Evolutionary conservation across 92 coral and sea anemone species (phyloP).

Genomic region (Siderastrea radians): DNA sequence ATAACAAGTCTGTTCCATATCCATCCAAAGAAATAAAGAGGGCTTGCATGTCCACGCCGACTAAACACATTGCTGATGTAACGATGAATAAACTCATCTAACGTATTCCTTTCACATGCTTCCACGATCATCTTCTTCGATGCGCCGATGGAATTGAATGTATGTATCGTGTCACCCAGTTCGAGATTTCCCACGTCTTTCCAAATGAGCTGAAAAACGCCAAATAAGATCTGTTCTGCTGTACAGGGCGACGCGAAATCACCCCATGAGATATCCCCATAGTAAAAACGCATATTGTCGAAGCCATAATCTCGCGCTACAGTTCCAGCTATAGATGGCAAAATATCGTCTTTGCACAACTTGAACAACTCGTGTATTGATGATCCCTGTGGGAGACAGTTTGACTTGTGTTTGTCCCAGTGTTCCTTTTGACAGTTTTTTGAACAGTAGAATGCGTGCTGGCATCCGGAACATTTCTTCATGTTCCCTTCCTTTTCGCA

Average conservation of each 20-base stretch:
- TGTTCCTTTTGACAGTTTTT: constrained; percentile 48
- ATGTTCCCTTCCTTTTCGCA: background rate
- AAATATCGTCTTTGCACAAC: background rate
- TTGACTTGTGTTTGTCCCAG: constrained; percentile 62
- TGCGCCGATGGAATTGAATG: constrained; percentile 34
- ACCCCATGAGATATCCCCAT: constrained; percentile 21
- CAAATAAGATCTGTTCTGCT: constrained; percentile 42
- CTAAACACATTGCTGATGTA: constrained; percentile 19
- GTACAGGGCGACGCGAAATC: background rate
- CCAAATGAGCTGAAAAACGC: constrained; percentile 38
- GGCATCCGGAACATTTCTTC: constrained; percentile 38
- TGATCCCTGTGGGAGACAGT: constrained; percentile 52
- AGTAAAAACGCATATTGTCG: constrained; percentile 42
- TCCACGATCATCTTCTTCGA: constrained; percentile 53
- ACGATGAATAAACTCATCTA: constrained; percentile 60
- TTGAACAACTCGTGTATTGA: constrained; percentile 29
- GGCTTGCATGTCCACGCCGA: background rate
- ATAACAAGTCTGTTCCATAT: constrained; percentile 37
- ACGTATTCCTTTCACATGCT: constrained; percentile 42
- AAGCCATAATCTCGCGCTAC: constrained; percentile 61
- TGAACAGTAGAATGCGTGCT: constrained; percentile 58
- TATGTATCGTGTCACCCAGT: background rate
- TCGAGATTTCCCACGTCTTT: constrained; percentile 26
- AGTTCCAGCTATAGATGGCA: background rate
- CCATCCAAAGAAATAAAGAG: constrained; percentile 36